phyloP scores from a whole-genome alignment of 2,888 invertebrate species.

The Stenchaetothrips biformis region DNA sequence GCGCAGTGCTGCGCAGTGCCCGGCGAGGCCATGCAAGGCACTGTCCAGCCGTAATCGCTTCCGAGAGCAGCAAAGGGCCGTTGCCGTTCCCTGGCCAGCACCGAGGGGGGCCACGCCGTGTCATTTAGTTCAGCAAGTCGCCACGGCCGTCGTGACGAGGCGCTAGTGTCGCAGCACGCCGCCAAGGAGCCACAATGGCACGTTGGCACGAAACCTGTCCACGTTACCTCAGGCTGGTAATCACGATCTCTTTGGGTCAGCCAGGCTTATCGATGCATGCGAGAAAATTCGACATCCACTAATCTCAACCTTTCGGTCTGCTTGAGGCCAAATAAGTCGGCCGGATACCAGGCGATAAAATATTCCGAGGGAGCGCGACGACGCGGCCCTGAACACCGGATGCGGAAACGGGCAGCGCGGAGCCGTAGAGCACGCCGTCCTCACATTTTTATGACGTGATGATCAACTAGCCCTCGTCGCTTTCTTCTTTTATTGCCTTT shows the following conservation, averaged over 20 bases:
- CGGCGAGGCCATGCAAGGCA: not conserved
- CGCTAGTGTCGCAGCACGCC: not conserved
- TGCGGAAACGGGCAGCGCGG: slow-evolving; percentile 8
- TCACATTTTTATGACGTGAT: not conserved
- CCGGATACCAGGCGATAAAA: slow-evolving; percentile 9
- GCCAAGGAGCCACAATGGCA: not conserved
- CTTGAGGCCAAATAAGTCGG: no score
- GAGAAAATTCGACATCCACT: no score
- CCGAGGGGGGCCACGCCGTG: no score
- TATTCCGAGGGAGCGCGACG: not conserved
- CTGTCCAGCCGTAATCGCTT: no score
- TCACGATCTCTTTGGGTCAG: not conserved
- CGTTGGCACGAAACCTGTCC: not conserved
- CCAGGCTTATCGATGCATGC: no score
- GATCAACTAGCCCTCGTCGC: not conserved
- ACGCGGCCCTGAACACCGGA: not conserved
- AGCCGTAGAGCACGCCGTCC: no score
- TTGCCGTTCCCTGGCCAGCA: no score
- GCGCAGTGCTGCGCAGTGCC: not conserved
- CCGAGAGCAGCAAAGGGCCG: no score
- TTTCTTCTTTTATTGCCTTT: no score
- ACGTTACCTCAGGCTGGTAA: not conserved
- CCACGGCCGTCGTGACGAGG: not conserved
- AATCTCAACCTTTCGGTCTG: no score
- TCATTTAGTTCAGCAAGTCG: no score